Evolutionary conservation across 2,113 vertebrate species (phyloP).

Genomic region (Arothron firmamentum): DNA sequence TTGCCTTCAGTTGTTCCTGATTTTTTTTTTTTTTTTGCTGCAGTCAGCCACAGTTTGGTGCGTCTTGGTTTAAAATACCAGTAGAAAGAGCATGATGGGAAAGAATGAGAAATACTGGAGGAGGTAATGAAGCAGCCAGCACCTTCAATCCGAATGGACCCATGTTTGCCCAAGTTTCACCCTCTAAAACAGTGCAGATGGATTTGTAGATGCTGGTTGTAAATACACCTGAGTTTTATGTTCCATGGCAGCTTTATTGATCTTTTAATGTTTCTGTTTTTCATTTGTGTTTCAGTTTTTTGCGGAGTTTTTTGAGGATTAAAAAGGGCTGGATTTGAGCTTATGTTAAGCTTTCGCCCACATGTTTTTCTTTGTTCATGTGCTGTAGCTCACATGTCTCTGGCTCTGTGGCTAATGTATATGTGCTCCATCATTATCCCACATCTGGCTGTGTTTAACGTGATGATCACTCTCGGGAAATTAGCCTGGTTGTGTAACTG

Average conservation of each 20-base stretch:
- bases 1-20: too few species aligned
- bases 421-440: constrained; percentile 37
- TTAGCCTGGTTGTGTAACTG: constrained; percentile 48
- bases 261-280: background rate
- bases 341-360: constrained; percentile 8
- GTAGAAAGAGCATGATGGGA: too few species aligned
- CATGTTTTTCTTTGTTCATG: constrained; percentile 4
- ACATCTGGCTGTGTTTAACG: constrained; percentile 61
- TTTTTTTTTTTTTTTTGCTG: too few species aligned
- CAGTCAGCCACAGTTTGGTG: too few species aligned
- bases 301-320: background rate
- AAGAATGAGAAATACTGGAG: too few species aligned
- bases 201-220: too few species aligned
- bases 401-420: constrained; percentile 30
- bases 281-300: background rate
- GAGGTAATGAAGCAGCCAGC: too few species aligned
- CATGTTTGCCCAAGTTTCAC: background rate
- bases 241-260: background rate
- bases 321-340: background rate
- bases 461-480: constrained; percentile 39
- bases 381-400: background rate
- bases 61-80: too few species aligned
- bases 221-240: background rate
- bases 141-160: background rate
- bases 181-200: background rate